Evolutionary conservation across 2,888 invertebrate genomes (phyloP).

Genomic region (Caprella mutica): DNA sequence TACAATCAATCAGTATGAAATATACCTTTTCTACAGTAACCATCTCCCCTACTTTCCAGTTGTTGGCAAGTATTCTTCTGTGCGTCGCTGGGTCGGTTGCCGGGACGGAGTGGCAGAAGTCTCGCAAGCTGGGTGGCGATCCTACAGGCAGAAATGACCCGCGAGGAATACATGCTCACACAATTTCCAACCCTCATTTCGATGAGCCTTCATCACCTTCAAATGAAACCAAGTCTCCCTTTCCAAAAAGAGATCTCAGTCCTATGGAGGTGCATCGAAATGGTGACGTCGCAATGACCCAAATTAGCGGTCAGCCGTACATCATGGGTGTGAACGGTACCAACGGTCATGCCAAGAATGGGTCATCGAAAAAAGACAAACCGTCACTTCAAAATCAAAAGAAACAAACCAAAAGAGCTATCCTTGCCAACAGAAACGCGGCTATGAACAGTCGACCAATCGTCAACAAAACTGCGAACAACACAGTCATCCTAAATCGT

Average conservation of each 20-base stretch:
- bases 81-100: constrained; percentile 13
- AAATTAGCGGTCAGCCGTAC: constrained; percentile 9
- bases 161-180: constrained; percentile 47
- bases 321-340: not conserved
- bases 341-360: not conserved
- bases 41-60: constrained; percentile 6
- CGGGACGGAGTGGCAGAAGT: constrained; percentile 37
- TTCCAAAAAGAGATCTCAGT: not conserved
- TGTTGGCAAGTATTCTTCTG: constrained; percentile 1
- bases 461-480: not conserved
- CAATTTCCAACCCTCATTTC: constrained; percentile 76
- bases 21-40: too few species aligned
- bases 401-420: not conserved
- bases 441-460: not conserved
- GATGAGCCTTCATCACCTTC: constrained; percentile 45
- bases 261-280: constrained; percentile 20
- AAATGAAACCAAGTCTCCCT: not conserved
- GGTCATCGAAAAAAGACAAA: too few species aligned
- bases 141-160: constrained; percentile 54
- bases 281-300: constrained; percentile 27
- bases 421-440: not conserved
- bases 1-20: too few species aligned
- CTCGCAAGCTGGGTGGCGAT: constrained; percentile 64
- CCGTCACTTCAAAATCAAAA: too few species aligned
- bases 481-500: constrained; percentile 15